These are phyloP conservation scores for Pseudococcus viburni DNA, from an alignment of 2,888 invertebrate species.

Conservation along the genomic window DNA sequence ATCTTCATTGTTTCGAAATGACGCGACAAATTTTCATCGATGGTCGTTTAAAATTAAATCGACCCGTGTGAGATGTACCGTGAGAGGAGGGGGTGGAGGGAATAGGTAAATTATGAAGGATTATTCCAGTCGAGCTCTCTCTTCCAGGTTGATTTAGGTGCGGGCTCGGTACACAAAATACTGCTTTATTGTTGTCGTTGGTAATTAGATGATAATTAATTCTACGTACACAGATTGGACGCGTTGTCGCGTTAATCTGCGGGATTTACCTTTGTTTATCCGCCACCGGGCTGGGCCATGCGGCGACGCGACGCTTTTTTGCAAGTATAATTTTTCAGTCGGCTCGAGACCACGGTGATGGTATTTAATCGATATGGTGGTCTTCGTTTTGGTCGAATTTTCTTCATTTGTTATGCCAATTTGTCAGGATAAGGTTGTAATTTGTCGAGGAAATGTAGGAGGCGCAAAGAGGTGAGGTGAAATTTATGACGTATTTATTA, in stretches of 20 bases:
- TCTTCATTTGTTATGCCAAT: background rate
- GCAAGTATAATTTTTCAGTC: background rate
- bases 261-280: slow-evolving; percentile 22
- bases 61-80: background rate
- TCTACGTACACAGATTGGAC: background rate
- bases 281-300: background rate
- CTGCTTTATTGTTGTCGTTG: background rate
- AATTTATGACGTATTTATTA: too few species aligned
- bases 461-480: too few species aligned
- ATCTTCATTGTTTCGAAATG: slow-evolving; percentile 25
- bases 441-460: too few species aligned
- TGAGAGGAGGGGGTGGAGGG: background rate
- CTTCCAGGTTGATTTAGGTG: slow-evolving; percentile 4
- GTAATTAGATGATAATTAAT: slow-evolving; percentile 39
- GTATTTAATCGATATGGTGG: background rate
- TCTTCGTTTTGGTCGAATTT: background rate
- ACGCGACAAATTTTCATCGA: slow-evolving; percentile 25
- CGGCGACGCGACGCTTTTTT: background rate
- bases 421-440: too few species aligned
- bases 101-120: background rate
- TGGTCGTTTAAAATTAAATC: background rate
- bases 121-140: slow-evolving; percentile 27
- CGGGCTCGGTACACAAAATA: background rate
- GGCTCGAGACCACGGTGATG: background rate
- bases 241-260: slow-evolving; percentile 35